Evolutionary conservation across 2,797 vertebrate genomes (phyloP).

Genomic region (Macropus fuliginosus): DNA sequence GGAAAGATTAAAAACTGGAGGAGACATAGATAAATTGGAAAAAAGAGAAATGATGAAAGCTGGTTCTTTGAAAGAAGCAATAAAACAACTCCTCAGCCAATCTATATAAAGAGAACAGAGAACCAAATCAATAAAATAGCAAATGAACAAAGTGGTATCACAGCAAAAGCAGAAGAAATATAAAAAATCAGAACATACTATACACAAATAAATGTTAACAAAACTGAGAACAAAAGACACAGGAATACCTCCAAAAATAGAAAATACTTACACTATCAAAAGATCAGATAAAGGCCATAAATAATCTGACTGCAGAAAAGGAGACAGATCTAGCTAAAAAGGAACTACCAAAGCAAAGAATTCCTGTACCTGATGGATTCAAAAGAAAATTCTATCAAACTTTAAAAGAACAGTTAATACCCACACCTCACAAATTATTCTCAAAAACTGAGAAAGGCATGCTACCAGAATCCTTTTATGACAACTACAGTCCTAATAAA

Average conservation of each 20-base stretch:
- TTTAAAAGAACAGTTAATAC: not conserved
- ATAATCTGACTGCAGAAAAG: too few relatives aligned
- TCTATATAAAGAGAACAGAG: not conserved
- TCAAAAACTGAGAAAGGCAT: not conserved
- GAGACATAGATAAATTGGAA: not conserved
- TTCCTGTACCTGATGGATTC: not conserved
- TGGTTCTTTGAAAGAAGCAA: not conserved
- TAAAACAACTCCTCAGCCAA: not conserved
- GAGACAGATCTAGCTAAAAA: not conserved
- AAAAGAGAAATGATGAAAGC: not conserved
- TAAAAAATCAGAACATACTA: not conserved
- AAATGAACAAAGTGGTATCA: not conserved
- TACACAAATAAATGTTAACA: too few relatives aligned
- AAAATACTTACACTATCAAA: not conserved
- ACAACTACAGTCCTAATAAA: not conserved
- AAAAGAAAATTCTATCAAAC: not conserved
- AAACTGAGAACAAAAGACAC: too few relatives aligned
- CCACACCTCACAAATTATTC: not conserved
- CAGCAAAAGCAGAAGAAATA: not conserved
- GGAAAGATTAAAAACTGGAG: not conserved
- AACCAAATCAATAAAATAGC: not conserved
- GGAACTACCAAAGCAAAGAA: not conserved
- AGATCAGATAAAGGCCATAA: not conserved
- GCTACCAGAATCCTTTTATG: not conserved
- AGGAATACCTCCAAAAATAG: not conserved